Evolutionary conservation across 2,888 invertebrate species (phyloP).

Genomic region (Eupithecia subumbrata): DNA sequence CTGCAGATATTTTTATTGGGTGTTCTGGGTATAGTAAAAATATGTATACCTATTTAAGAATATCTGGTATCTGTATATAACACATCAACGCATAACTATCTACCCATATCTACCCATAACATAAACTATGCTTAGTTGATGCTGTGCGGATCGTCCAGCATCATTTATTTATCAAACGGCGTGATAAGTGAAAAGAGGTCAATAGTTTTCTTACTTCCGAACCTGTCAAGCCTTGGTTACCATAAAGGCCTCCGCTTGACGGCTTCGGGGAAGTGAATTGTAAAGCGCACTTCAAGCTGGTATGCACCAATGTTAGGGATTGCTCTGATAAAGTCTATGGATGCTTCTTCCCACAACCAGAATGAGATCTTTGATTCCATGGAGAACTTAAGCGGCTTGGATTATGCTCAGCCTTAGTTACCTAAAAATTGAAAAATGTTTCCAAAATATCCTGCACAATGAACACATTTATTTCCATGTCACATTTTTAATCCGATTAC

Average conservation of each 20-base stretch:
- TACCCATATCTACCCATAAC: no score
- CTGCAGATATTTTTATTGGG: no score
- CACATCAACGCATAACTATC: no score
- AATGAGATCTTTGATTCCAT: neutral
- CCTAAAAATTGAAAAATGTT: neutral
- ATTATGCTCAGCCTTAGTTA: neutral
- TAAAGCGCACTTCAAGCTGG: no score
- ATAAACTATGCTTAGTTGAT: neutral
- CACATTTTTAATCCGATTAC: conserved; percentile 23
- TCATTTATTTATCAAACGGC: neutral
- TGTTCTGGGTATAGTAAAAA: no score
- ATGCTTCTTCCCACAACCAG: neutral
- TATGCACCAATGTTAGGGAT: neutral
- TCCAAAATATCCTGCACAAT: neutral
- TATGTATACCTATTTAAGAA: no score
- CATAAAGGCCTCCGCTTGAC: no score
- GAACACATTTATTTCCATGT: conserved; percentile 12
- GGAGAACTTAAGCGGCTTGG: neutral
- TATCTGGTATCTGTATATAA: no score
- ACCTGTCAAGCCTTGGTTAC: neutral
- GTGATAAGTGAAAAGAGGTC: neutral
- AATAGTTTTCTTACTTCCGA: neutral
- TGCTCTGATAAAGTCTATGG: neutral
- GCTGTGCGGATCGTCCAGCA: neutral
- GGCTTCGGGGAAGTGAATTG: no score